Evolutionary conservation across 2,113 vertebrate species (phyloP), one percentile per base, ranked within the genome.

Genomic region (Hemichromis elongatus): DNA sequence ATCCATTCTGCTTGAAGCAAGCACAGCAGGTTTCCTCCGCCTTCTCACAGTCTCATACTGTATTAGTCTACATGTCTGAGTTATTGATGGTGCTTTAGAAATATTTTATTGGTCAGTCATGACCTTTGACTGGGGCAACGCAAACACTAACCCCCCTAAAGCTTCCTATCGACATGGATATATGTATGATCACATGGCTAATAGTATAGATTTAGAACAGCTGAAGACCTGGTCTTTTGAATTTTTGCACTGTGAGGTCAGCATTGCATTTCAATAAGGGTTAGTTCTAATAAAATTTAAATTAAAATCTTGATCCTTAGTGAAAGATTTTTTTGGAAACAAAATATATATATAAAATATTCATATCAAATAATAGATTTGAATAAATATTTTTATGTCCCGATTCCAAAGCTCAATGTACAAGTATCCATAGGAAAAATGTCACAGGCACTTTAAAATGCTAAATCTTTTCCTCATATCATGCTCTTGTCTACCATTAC

Each of bases 61-160:
- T 96, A 96, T 94, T 92, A 94, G 90, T 93, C 93, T 92, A 94
- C 93, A 93, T 95, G 95, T 95, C 93, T 70, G 82, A 52, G 82
- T 95, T 96, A 97, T 96, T 96, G 96, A 96, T 96, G 92, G 90
- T 35, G 16, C 86, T 79, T 56, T 84, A 84, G 92, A 94, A 94
- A 95, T 94, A 95, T 96, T 96, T 96, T 94, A 96, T 96, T 94
- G 93, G 93, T 90, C 89, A 92, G 91, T 94, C 91, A 87, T 93
- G 92, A 96, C 95, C 95, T 95, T 94, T 96, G 95, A 95, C 94
- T 95, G 89, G 82, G 83, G 91, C 91, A 92, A 93, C 86, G 83
- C 90, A 94, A 94, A 93, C 92, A 89, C 92, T 93, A 93, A 89
- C 93, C 92, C 93, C 90, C 89, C 89, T 90, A 90, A 94, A 94